phyloP scores from a whole-genome alignment of 1,140 invertebrate species.

The Zaprionus nigranus region DNA sequence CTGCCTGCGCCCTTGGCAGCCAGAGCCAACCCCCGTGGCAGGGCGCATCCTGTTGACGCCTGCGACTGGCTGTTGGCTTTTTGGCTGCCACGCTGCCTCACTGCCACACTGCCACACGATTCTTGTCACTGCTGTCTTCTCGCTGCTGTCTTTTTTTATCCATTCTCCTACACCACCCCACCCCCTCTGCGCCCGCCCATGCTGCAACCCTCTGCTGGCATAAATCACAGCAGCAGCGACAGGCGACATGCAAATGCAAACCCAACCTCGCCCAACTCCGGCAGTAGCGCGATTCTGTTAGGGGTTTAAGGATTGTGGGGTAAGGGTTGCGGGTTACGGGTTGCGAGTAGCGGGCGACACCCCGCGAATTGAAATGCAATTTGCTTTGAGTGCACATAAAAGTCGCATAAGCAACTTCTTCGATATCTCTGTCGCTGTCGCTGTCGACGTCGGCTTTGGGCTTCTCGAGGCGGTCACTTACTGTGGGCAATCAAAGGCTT shows the following conservation, averaged over 20 bases:
- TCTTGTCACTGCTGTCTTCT: conserved; percentile 20
- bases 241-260: conserved; percentile 62
- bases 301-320: background rate
- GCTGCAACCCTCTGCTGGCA: conserved; percentile 70
- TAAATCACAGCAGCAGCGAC: conserved; percentile 70
- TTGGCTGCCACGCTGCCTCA: conserved; percentile 56
- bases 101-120: conserved; percentile 9
- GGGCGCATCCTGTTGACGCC: conserved; percentile 75
- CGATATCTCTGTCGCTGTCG: too few species aligned
- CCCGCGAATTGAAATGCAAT: conserved; percentile 68
- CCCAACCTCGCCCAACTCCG: background rate
- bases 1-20: background rate
- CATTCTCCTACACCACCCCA: too few species aligned
- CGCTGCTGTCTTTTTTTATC: conserved; percentile 11
- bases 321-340: background rate
- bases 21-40: conserved; percentile 26
- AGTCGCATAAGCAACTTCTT: conserved; percentile 33
- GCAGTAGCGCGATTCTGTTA: conserved; percentile 17
- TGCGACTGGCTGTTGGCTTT: conserved; percentile 70
- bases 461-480: conserved; percentile 17
- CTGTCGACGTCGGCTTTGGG: background rate
- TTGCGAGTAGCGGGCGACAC: conserved; percentile 18
- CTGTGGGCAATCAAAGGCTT: conserved; percentile 74
- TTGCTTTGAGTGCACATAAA: conserved; percentile 67
- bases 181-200: background rate